phyloP scores from a whole-genome alignment of 1,140 invertebrate species.

The Tachypleus tridentatus region DNA sequence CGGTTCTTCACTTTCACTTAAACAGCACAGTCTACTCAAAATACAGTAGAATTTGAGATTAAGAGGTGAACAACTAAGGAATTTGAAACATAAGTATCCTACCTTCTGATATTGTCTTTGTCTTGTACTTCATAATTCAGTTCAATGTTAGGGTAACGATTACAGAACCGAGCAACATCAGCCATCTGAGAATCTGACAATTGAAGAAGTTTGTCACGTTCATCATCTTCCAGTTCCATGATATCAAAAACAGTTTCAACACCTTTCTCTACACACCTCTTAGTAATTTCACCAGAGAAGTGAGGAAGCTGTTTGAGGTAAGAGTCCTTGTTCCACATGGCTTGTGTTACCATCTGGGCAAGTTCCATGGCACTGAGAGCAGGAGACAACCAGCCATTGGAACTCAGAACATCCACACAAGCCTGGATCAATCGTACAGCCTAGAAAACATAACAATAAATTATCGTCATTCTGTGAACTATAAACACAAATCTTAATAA shows the following conservation, averaged over 20 bases:
- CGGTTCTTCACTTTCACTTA: no score
- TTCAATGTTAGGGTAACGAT: conserved; percentile 98
- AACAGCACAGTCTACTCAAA: background rate
- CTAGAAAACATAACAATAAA: background rate
- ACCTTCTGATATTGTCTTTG: conserved; percentile 52
- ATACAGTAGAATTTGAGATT: conserved; percentile 8
- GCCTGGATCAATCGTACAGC: conserved; percentile 76
- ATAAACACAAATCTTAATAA: no score
- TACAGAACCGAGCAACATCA: conserved; percentile 96
- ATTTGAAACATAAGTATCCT: background rate
- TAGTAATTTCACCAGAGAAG: conserved; percentile 79
- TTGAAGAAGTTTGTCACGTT: conserved; percentile 70
- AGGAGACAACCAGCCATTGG: conserved; percentile 94
- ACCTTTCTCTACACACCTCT: conserved; percentile 77
- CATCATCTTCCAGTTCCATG: conserved; percentile 95
- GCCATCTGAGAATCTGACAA: conserved; percentile 79
- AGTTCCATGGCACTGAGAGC: conserved; percentile 98
- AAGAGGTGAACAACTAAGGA: background rate
- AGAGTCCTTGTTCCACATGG: conserved; percentile 98
- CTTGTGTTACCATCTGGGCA: conserved; percentile 98
- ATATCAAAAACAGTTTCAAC: conserved; percentile 97
- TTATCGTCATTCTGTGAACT: no score
- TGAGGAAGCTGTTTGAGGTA: conserved; percentile 95
- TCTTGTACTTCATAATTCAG: conserved; percentile 82
- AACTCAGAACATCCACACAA: conserved; percentile 95